Evolutionary conservation across 2,797 vertebrate genomes (phyloP), one percentile per base, ranked within the genome.

Genomic region (Malacoraja senta): DNA sequence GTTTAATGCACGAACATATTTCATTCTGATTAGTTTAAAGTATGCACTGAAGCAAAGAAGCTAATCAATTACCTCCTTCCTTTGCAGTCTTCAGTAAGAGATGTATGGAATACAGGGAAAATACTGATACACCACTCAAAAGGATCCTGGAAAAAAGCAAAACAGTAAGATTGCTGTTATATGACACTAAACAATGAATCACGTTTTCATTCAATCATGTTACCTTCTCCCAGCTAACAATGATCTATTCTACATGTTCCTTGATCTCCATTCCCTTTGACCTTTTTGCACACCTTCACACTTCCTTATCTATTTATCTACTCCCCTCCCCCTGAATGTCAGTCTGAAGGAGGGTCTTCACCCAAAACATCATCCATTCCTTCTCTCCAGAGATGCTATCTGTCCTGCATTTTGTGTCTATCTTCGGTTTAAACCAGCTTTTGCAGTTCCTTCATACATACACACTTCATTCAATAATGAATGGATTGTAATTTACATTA

Each of bases 71-170:
- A 99, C 99, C 98, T 98, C 98, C 99, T 99, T 99, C 98, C 65
- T 98, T 99, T 94, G 99, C 98, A 3, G 99, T 99, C 96, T 99
- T 99, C 93, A 99, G 95, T 94, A 99, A 97, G 95, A 99, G 97
- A 95, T 99, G 99, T 94, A 99, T 98, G 93, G 99, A 99, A 96
- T 99, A 99, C 65, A 99, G 95, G 29, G 99, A 99, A 96, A 99
- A 97, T 95, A 99, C 96, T 78, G 98, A 97, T 58, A 99, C 98
- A 17, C 98, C 95, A 10, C 96, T 94, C 81, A 99, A 96, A 84
- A 99, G 98, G 94, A 99, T 97, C 96, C 99, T 99, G 95, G 9
- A 93, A 93, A 81, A 86, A 32, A 12, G 32, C 1, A 74, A 74
- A 74, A 21, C 1, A 24, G 6, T 21, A 8, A 84, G 1, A 83